Evolutionary conservation across 2,888 invertebrate species (phyloP).

Genomic region (Diaperis boleti): DNA sequence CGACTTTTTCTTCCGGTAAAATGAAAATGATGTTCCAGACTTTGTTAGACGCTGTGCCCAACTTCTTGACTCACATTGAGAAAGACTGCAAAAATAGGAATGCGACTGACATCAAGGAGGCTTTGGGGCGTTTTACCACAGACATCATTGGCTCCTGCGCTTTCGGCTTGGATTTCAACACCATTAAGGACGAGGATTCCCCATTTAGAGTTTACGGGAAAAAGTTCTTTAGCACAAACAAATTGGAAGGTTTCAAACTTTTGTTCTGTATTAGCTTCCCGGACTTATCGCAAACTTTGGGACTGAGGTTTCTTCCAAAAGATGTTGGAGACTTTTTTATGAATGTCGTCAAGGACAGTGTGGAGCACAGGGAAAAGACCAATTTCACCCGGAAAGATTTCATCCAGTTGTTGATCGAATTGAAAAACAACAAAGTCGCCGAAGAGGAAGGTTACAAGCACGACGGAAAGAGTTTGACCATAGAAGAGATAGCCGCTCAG

Average conservation of each 20-base stretch:
- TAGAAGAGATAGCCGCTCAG: slow-evolving; percentile 40
- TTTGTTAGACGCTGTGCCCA: background rate
- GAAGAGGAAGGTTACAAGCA: slow-evolving; percentile 1
- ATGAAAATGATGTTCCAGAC: slow-evolving; percentile 23
- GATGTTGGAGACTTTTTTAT: slow-evolving; percentile 53
- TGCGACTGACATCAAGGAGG: slow-evolving; percentile 58
- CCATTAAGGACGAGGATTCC: slow-evolving; percentile 67
- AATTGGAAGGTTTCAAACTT: background rate
- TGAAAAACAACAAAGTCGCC: background rate
- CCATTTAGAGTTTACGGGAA: slow-evolving; percentile 58
- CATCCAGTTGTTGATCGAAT: slow-evolving; percentile 65
- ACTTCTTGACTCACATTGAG: slow-evolving; percentile 64
- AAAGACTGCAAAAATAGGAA: background rate
- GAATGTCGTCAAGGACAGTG: slow-evolving; percentile 63
- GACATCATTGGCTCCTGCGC: slow-evolving; percentile 71
- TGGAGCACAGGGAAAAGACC: slow-evolving; percentile 65
- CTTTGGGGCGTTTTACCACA: slow-evolving; percentile 70
- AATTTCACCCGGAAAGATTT: slow-evolving; percentile 68
- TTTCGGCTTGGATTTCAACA: slow-evolving; percentile 71
- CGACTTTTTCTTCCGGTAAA: slow-evolving; percentile 34
- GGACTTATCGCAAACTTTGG: slow-evolving; percentile 34
- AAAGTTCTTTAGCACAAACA: slow-evolving; percentile 26
- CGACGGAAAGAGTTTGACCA: slow-evolving; percentile 32
- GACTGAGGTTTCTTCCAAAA: slow-evolving; percentile 44
- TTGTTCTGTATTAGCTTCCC: slow-evolving; percentile 25